Evolutionary conservation across 2,797 vertebrate species (phyloP).

Genomic region (Epinephelus coioides): DNA sequence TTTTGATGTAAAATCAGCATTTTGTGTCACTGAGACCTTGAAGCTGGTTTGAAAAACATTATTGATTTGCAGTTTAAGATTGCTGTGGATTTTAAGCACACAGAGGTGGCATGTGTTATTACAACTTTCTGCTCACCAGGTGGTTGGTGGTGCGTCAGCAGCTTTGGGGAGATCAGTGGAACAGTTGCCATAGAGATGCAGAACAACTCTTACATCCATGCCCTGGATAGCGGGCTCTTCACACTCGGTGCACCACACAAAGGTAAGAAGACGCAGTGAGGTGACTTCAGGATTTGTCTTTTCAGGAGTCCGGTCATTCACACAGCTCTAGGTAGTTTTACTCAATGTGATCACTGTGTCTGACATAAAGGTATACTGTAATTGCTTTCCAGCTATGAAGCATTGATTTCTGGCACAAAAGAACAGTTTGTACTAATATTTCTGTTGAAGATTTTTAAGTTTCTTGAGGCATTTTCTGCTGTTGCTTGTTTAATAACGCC

Average conservation of each 20-base stretch:
- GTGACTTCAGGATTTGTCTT: constrained; percentile 6
- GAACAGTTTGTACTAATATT: background rate
- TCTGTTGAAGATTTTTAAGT: background rate
- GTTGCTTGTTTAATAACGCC: background rate
- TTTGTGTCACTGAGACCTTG: background rate
- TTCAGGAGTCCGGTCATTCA: background rate
- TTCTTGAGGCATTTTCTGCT: background rate
- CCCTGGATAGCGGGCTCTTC: constrained; percentile 96
- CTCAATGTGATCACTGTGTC: background rate
- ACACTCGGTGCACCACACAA: constrained; percentile 94
- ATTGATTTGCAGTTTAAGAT: background rate
- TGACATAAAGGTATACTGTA: too few species aligned
- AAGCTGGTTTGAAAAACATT: background rate
- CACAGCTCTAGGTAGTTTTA: background rate
- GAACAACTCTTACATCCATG: constrained; percentile 92
- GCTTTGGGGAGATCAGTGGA: constrained; percentile 93
- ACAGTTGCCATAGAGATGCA: constrained; percentile 96
- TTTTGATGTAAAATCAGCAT: background rate
- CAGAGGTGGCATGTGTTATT: background rate
- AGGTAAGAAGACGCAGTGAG: constrained; percentile 79
- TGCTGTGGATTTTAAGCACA: background rate
- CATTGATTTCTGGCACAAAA: background rate
- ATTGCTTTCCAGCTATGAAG: background rate
- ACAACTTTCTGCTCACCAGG: constrained; percentile 79
- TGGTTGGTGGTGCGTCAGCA: constrained; percentile 92